These are phyloP conservation scores for Falco punctatus DNA, from an alignment of 2,113 vertebrate genomes.

Conservation along the genomic window DNA sequence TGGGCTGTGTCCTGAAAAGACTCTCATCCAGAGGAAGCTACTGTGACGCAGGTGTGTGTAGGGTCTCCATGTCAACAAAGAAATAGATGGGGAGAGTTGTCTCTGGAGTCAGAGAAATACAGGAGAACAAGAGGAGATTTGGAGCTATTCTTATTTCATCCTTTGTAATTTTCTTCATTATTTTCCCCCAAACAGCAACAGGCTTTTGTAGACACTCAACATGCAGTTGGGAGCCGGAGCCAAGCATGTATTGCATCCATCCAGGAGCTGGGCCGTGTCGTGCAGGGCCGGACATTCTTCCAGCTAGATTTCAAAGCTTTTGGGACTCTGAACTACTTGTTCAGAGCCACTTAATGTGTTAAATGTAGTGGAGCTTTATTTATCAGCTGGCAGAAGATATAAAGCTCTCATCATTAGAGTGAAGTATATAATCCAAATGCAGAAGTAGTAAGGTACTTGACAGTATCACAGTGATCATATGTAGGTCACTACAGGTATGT, in stretches of 20 bases:
- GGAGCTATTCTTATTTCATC: background rate
- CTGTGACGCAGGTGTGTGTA: background rate
- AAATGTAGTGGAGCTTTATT: background rate
- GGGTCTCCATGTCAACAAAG: background rate
- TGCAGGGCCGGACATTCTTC: background rate
- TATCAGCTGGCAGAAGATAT: background rate
- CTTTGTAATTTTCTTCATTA: background rate
- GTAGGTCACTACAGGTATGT: background rate
- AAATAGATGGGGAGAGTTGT: background rate
- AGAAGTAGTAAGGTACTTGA: background rate
- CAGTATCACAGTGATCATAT: background rate
- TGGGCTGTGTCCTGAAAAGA: background rate
- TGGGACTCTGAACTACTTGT: background rate
- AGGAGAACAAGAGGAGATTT: background rate
- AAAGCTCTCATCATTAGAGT: background rate
- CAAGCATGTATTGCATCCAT: background rate
- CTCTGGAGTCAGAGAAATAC: background rate
- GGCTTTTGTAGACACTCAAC: background rate
- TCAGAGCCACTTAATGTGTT: background rate
- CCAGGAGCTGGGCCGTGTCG: background rate
- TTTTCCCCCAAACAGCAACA: background rate
- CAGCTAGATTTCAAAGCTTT: background rate
- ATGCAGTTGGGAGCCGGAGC: background rate
- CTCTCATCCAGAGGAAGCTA: background rate
- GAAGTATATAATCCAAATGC: background rate